Evolutionary conservation across 2,888 invertebrate genomes (phyloP).

Genomic region (Calephelis perditalis): DNA sequence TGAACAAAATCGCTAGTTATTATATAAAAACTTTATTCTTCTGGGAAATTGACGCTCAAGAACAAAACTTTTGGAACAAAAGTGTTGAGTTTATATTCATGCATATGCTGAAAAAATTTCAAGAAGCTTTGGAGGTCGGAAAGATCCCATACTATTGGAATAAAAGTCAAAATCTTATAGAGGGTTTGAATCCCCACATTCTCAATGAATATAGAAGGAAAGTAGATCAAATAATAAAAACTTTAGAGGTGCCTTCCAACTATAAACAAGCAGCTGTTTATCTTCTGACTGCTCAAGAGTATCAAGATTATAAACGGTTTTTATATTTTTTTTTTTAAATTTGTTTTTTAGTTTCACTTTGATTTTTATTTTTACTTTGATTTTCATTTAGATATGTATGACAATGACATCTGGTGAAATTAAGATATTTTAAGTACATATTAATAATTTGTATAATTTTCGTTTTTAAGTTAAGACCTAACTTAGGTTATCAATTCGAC

Average conservation of each 20-base stretch:
- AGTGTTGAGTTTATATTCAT: conserved; percentile 47
- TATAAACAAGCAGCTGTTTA: conserved; percentile 49
- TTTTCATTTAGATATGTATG: too few relatives aligned
- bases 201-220: conserved; percentile 43
- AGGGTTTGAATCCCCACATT: conserved; percentile 44
- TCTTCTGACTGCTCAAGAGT: conserved; percentile 44
- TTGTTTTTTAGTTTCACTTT: too few relatives aligned
- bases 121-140: conserved; percentile 43
- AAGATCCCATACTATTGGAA: conserved; percentile 62
- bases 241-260: conserved; percentile 37
- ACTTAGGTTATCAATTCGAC: too few relatives aligned
- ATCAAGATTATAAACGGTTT: conserved; percentile 38
- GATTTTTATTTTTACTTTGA: too few relatives aligned
- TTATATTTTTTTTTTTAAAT: neutral
- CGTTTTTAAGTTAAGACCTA: too few relatives aligned
- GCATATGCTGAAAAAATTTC: conserved; percentile 52
- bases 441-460: too few relatives aligned
- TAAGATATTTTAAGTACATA: too few relatives aligned
- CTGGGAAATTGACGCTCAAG: conserved; percentile 50
- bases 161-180: conserved; percentile 51
- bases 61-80: conserved; percentile 53
- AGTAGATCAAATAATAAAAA: conserved; percentile 37
- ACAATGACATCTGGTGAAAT: too few relatives aligned
- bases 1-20: conserved; percentile 73
- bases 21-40: conserved; percentile 77